Conservation (phyloP, 2,113 vertebrate species). For the Fulmarus glacialis region DNA sequence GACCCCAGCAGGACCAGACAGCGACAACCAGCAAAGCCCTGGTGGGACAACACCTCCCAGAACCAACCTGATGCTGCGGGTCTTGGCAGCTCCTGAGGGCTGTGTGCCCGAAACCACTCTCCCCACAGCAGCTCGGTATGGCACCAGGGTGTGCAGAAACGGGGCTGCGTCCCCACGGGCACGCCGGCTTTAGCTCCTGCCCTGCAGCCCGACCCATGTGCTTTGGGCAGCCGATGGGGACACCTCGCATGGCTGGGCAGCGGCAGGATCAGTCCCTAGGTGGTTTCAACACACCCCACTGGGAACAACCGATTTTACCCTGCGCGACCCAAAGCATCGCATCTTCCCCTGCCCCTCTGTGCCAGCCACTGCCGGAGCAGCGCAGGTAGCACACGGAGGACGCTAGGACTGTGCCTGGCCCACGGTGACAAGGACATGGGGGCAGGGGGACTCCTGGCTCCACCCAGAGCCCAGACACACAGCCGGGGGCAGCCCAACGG, state of each 20-base stretch:
- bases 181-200: fast-evolving
- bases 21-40: not conserved
- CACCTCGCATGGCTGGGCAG: not conserved
- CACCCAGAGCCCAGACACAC: not conserved
- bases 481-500: fast-evolving
- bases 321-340: fast-evolving
- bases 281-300: not conserved
- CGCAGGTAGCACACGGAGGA: not conserved
- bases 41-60: not conserved
- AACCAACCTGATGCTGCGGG: not conserved
- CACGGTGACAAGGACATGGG: not conserved
- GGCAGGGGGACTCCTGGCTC: not conserved
- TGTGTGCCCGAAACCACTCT: not conserved
- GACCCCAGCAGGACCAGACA: not conserved
- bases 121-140: fast-evolving
- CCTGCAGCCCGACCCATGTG: not conserved
- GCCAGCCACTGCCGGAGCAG: fast-evolving
- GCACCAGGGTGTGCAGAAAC: not conserved
- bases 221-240: not conserved
- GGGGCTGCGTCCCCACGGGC: not conserved
- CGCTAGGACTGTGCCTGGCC: not conserved
- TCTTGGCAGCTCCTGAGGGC: not conserved
- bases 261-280: not conserved
- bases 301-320: not conserved
- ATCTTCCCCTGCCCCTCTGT: not conserved